Evolutionary conservation across 1,140 invertebrate genomes (phyloP), one percentile per base, ranked within the genome.

Genomic region (Heliconius melpomene): DNA sequence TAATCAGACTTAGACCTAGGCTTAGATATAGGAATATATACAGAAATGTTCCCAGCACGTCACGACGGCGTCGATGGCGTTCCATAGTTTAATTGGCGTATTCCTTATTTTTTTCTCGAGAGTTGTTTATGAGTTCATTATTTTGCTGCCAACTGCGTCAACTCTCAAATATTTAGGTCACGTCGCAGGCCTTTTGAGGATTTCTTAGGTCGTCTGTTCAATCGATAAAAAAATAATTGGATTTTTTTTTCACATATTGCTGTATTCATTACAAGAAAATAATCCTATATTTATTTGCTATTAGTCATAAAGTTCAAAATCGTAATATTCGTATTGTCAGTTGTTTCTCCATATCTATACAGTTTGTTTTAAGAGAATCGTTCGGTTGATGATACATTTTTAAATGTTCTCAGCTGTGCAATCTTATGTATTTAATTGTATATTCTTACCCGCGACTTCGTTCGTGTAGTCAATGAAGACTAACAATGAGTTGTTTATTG

Each of bases 131-230:
- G 76, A 75, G 36, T 75, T 78, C 52, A 72, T 77, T 72, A 78
- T 78, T n/a, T n/a, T 75, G 66, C 36, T 46, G 60, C 80, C 80
- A 81, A 78, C 76, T 81, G 76, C 79, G 72, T 81, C 70, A 78
- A 81, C 23, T 76, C 79, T 75, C 72, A 81, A 78, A 54, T 79
- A 70, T 71, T 74, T 71, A 74, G 46, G 36, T 46, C 79, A 78
- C 32, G 57, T 71, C 71, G 77, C 57, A 46, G 26, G 73, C 52
- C 72, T 74, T 78, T 72, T 74, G 50, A 78, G 60, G 75, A 77
- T 77, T 29, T 66, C 23, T 66, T 54, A 70, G 38, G 36, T 70
- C 75, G 75, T 50, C 38, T n/a, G 74, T n/a, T 36, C 46, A 66
- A 50, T 77, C 76, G 70, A 77, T 72, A 77, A 72, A 77, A 77